Conservation (phyloP, 2,888 invertebrate genomes). For the Odontocerum albicorne region DNA sequence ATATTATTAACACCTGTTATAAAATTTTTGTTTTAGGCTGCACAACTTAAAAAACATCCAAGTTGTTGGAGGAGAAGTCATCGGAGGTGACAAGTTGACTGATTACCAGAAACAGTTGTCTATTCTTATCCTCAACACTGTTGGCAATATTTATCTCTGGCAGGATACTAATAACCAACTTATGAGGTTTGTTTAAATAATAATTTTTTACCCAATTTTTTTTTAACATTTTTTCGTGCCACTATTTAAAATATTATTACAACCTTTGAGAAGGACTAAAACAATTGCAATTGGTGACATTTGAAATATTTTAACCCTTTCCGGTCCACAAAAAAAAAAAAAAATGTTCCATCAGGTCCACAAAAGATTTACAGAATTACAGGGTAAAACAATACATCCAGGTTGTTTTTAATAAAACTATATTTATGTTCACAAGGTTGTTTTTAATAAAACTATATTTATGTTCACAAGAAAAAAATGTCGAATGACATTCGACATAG, state of each 20-base stretch:
- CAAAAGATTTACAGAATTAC: too few relatives aligned
- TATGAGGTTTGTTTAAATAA: constrained; percentile 49
- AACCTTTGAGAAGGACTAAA: background rate
- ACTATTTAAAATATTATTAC: background rate
- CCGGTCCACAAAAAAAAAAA: too few relatives aligned
- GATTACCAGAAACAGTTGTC: constrained; percentile 52
- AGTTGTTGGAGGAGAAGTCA: constrained; percentile 54
- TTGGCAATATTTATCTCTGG: constrained; percentile 69
- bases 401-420: too few relatives aligned
- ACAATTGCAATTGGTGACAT: background rate
- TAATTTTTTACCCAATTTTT: too few relatives aligned
- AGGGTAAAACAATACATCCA: too few relatives aligned
- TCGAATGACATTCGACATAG: too few relatives aligned
- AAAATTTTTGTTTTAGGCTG: constrained; percentile 44
- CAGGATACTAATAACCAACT: constrained; percentile 61
- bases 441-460: too few relatives aligned
- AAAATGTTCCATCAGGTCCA: too few relatives aligned
- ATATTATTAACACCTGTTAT: constrained; percentile 14
- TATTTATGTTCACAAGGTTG: too few relatives aligned
- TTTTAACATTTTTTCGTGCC: too few relatives aligned
- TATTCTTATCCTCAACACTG: constrained; percentile 61
- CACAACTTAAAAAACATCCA: constrained; percentile 46
- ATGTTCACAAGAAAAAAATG: too few relatives aligned
- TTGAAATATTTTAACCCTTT: too few relatives aligned
- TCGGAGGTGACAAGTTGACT: constrained; percentile 29